phyloP scores from a whole-genome alignment of 2,888 invertebrate species.

The Tenthredo notha region DNA sequence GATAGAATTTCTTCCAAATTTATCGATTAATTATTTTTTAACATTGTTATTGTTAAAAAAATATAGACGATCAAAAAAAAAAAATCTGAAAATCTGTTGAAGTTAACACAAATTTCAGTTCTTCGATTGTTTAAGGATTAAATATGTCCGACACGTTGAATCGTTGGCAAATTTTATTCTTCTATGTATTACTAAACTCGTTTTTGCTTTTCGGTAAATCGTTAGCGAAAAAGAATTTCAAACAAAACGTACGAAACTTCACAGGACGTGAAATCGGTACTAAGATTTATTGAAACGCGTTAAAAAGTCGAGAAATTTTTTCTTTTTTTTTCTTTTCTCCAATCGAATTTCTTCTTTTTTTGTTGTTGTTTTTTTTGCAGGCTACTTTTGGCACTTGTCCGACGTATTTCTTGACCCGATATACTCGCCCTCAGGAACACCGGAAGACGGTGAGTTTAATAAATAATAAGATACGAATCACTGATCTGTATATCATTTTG shows the following conservation, averaged over 20 bases:
- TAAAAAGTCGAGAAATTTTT: not conserved
- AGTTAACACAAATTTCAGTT: not conserved
- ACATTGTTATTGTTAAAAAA: no score
- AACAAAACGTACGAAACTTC: not conserved
- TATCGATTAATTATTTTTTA: no score
- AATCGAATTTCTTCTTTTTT: not conserved
- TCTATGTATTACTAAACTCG: not conserved
- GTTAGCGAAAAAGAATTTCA: not conserved
- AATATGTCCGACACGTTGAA: not conserved
- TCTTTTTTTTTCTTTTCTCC: no score
- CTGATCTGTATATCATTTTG: not conserved
- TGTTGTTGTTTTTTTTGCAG: not conserved
- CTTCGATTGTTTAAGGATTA: not conserved
- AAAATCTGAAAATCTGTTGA: not conserved
- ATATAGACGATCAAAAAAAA: no score
- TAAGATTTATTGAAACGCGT: not conserved
- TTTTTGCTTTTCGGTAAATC: not conserved
- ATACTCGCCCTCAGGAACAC: conserved; percentile 32
- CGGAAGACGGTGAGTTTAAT: conserved; percentile 42
- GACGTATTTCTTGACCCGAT: conserved; percentile 48
- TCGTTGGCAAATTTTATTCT: not conserved
- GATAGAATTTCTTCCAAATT: no score
- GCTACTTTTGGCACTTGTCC: conserved; percentile 49
- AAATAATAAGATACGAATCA: not conserved
- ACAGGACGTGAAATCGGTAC: conserved; percentile 7